Evolutionary conservation across 2,888 invertebrate genomes (phyloP), one percentile per base, ranked within the genome.

Genomic region (Celastrina argiolus): DNA sequence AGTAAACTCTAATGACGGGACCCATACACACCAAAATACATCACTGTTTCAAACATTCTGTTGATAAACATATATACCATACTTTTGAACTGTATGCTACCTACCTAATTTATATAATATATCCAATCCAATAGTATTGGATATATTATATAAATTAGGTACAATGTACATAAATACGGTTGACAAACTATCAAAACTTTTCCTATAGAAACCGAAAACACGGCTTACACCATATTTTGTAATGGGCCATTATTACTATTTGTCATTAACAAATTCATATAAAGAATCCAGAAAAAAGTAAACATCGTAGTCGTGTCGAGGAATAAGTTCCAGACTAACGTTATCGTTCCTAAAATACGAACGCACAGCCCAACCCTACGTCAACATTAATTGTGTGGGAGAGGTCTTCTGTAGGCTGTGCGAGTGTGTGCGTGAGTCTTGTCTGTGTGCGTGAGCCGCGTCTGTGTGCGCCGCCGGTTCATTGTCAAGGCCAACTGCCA

Each of bases 401-500:
- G 85, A 87, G 83, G 86, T 85, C 81, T 80, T 88, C 86, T 86
- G 86, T 85, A 85, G 87, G 86, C 87, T 81, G 81, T 80, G 81
- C 74, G 74, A 74, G 79, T 83, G 86, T 77, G 88, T 84, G 80
- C 76, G 78, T 77, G 78, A 78, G 69, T 72, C 68, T 70, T 72
- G 72, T 68, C 74, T 68, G 87, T 88, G 87, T 86, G 88, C 79
- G 88, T 79, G 86, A 81, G 65, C 22, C 42, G 42, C 31, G 45
- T 45, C 45, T 51, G 51, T 51, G 22, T 51, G 64, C 59, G 51
- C 34, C 88, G 88, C 87, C 89, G 82, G 89, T 89, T 87, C 88
- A 89, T 84, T 89, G 88, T 86, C 89, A 90, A 90, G 89, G 90
- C 88, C 90, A 90, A 85, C 90, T 80, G 84, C 90, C 90, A 85